Evolutionary conservation across 2,888 invertebrate genomes (phyloP).

Genomic region (Saturnia japonica): DNA sequence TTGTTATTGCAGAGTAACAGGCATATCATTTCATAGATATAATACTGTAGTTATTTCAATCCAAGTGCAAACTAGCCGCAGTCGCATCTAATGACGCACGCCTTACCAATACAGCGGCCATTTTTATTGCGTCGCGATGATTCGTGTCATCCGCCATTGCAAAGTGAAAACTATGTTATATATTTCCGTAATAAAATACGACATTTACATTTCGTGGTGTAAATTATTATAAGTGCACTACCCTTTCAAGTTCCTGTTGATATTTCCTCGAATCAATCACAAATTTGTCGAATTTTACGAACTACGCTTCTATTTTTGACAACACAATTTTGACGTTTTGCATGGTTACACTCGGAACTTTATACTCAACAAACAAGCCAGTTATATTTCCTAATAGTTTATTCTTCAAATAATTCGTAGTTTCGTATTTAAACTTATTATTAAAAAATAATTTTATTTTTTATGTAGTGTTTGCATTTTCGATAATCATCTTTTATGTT

Average conservation of each 20-base stretch:
- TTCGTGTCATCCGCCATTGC: conserved; percentile 82
- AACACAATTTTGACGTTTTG: conserved; percentile 80
- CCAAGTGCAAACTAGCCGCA: conserved; percentile 48
- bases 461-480: not conserved
- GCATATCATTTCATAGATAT: conserved; percentile 15
- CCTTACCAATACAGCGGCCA: conserved; percentile 81
- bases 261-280: conserved; percentile 65
- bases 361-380: conserved; percentile 52
- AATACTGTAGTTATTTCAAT: conserved; percentile 29
- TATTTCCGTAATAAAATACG: conserved; percentile 58
- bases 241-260: conserved; percentile 52
- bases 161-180: conserved; percentile 61
- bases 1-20: not conserved
- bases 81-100: conserved; percentile 72
- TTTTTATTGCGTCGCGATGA: conserved; percentile 81
- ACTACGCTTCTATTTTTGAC: conserved; percentile 77
- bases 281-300: conserved; percentile 61
- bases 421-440: not conserved
- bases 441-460: conserved; percentile 16
- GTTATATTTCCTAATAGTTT: conserved; percentile 52
- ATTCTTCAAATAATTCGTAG: conserved; percentile 25
- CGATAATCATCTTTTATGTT: not conserved
- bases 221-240: conserved; percentile 60
- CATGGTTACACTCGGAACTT: conserved; percentile 49
- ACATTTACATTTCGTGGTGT: conserved; percentile 44